Evolutionary conservation across 2,888 invertebrate genomes (phyloP).

Genomic region (Megaustenia siamemsis): DNA sequence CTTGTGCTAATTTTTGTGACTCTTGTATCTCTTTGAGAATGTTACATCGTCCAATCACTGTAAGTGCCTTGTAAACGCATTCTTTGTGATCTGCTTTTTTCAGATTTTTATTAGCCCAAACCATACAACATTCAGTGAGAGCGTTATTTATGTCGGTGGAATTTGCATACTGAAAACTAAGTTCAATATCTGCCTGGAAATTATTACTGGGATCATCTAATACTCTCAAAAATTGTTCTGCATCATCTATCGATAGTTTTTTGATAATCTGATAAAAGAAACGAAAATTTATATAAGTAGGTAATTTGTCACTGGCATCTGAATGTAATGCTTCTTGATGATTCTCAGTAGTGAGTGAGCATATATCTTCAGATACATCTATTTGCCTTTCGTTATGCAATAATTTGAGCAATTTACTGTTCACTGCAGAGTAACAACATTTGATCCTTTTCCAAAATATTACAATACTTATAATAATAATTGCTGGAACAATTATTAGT

Average conservation of each 20-base stretch:
- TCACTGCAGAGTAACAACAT: too few relatives aligned
- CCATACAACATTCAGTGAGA: not conserved
- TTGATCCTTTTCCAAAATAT: too few relatives aligned
- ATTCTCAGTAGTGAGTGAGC: not conserved
- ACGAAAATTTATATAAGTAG: not conserved
- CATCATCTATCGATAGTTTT: not conserved
- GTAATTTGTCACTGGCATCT: not conserved
- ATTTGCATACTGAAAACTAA: not conserved
- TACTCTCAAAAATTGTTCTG: not conserved
- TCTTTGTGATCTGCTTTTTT: not conserved
- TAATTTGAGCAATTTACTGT: too few relatives aligned
- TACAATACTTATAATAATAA: too few relatives aligned
- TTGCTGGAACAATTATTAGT: too few relatives aligned
- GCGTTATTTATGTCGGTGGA: not conserved
- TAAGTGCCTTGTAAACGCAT: constrained; percentile 3
- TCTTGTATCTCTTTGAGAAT: not conserved
- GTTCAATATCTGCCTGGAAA: not conserved
- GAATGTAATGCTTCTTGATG: not conserved
- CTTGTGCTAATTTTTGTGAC: not conserved
- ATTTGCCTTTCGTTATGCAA: too few relatives aligned
- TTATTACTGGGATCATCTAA: constrained; percentile 4
- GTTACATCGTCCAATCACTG: not conserved
- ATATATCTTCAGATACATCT: too few relatives aligned
- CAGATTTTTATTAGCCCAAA: not conserved
- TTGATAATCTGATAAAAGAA: constrained; percentile 7